Evolutionary conservation across 2,113 vertebrate genomes (phyloP).

Genomic region (Bubalus kerabau): DNA sequence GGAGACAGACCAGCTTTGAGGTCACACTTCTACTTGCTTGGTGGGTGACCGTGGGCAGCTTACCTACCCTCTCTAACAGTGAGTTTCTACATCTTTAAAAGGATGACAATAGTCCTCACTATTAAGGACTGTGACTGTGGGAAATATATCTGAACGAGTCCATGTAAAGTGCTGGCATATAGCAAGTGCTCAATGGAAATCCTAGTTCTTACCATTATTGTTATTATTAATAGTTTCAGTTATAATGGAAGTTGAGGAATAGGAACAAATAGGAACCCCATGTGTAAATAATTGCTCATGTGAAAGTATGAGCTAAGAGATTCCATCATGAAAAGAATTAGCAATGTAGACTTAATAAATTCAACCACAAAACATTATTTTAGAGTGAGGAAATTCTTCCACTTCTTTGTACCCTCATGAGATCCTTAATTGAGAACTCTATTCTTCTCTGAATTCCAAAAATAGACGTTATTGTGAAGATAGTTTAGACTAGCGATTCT

Average conservation of each 20-base stretch:
- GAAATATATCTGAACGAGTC: neutral
- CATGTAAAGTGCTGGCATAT: neutral
- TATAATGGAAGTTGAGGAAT: neutral
- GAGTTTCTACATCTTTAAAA: neutral
- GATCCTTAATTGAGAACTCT: slow-evolving; percentile 20
- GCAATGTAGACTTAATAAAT: slow-evolving; percentile 29
- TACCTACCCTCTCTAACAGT: neutral
- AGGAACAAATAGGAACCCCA: neutral
- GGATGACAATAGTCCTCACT: neutral
- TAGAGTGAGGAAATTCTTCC: slow-evolving; percentile 40
- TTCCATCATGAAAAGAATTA: slow-evolving; percentile 3
- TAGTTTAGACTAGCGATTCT: slow-evolving; percentile 25
- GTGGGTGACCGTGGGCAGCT: neutral
- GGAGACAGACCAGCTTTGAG: neutral
- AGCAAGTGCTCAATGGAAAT: neutral
- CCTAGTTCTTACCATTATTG: neutral
- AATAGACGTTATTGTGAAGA: slow-evolving; percentile 38
- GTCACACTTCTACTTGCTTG: neutral
- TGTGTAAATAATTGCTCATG: neutral
- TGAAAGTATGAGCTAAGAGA: neutral
- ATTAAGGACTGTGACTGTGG: neutral
- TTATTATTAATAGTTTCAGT: neutral
- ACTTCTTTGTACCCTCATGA: slow-evolving; percentile 27
- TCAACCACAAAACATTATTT: slow-evolving; percentile 28
- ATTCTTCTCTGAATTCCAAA: slow-evolving; percentile 46